Evolutionary conservation across 2,888 invertebrate species (phyloP), one percentile per base, ranked within the genome.

Genomic region (Zele albiditarsus): DNA sequence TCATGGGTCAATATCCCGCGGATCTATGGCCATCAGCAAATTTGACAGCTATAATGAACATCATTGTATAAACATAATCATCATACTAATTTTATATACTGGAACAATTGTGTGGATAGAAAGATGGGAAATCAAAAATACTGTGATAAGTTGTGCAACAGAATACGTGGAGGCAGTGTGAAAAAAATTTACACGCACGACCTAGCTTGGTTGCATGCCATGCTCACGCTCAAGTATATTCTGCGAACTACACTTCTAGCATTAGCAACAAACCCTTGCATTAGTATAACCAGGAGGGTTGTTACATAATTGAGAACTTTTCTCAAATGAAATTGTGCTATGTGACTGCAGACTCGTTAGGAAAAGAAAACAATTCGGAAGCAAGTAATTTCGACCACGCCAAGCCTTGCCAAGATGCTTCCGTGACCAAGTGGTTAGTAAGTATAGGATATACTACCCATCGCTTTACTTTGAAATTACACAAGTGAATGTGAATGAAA

Each of bases 361-460:
- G 42, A 33, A 72, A 63, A 68, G 63, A 69, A 73, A 73, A 69
- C 60, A 68, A 57, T 38, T 62, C 69, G 72, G 73, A 73, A 46
- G 31, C 60, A 76, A 78, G 79, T 79, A 76, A 80, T 81, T 81
- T 81, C 58, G 78, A 79, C 78, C 81, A 81, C 80, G 81, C 81
- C 74, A 79, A 28, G 71, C 46, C 57, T 67, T 42, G 42, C 66
- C 42, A 53, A 42, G 60, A 69, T 69, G 60, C 63, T 74, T 58
- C 67, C 75, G 75, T 67, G 75, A 75, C 71, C 60, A 58, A 75
- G 46, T 62, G 73, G 75, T 76, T 73, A 73, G 73, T 68, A 69
- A 72, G 74, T 71, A 49, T 53, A 33, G 72, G 16, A 46, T 49
- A n/a, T 49, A 62, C 74, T 53, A 46, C 69, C 49, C 60, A 16